A percentile compares a stretch with the other conserved stretches of the same genome.
Conservation (phyloP, 2,888 invertebrate species). For the Oithona nana region DNA sequence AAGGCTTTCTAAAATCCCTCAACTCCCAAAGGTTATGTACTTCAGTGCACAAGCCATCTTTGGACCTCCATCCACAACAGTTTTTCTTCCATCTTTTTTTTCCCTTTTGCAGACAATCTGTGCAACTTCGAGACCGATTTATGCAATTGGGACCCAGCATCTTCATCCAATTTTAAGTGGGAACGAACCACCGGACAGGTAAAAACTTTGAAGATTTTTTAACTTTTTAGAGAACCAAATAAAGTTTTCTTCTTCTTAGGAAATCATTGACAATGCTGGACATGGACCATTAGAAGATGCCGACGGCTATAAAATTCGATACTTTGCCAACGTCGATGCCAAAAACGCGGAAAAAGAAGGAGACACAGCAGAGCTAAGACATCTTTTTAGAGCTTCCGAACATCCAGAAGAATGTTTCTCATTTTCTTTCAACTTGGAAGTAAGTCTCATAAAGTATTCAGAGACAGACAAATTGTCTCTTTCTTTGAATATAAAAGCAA, state of each 20-base stretch:
- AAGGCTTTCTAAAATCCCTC: no score
- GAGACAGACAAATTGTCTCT: no score
- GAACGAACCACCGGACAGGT: background rate
- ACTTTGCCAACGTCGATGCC: background rate
- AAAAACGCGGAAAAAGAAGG: background rate
- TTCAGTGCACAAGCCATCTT: no score
- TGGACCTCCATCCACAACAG: no score
- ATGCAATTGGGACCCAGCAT: background rate
- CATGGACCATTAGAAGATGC: background rate
- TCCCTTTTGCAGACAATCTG: background rate
- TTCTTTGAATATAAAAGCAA: no score
- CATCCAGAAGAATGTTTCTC: background rate
- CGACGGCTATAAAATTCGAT: background rate
- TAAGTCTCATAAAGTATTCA: background rate
- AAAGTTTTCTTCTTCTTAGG: no score
- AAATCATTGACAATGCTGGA: background rate
- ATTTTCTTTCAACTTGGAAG: background rate
- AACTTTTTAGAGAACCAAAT: no score
- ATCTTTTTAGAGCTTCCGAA: background rate
- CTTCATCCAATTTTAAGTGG: background rate
- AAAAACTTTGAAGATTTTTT: no score
- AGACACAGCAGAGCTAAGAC: background rate
- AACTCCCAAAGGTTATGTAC: no score
- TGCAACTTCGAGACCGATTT: constrained; percentile 1
- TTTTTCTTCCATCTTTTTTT: no score